Percentiles rank a stretch among this genome's conserved stretches.
Evolutionary conservation across 1,140 invertebrate genomes (phyloP).

Genomic region (Tenebrio molitor): DNA sequence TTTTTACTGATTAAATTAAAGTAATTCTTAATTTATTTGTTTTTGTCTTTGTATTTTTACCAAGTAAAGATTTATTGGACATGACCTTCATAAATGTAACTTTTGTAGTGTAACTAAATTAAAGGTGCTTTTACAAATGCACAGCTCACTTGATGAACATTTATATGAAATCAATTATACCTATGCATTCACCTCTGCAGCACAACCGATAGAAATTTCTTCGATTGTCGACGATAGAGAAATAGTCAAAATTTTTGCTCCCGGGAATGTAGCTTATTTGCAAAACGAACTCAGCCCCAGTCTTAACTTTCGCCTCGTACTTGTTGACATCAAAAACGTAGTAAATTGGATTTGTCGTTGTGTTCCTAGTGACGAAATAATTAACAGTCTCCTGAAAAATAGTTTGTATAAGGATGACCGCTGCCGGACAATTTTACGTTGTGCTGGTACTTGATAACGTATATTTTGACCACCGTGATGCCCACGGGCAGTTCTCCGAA

Average conservation of each 20-base stretch:
- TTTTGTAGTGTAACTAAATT: too few species aligned
- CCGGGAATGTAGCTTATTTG: conserved; percentile 50
- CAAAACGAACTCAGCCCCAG: conserved; percentile 39
- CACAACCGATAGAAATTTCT: conserved; percentile 47
- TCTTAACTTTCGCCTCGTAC: conserved; percentile 37
- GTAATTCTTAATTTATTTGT: too few species aligned
- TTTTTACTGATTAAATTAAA: too few species aligned
- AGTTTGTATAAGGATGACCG: too few species aligned
- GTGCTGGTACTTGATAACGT: not conserved
- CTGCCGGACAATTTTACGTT: not conserved
- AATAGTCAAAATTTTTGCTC: conserved; percentile 49
- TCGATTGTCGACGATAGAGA: conserved; percentile 47
- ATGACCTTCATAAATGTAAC: too few species aligned
- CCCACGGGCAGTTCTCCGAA: conserved; percentile 38
- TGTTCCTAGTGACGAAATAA: conserved; percentile 46
- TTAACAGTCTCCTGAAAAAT: conserved; percentile 37
- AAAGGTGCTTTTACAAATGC: too few species aligned
- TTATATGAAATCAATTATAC: conserved; percentile 48
- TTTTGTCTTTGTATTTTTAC: too few species aligned
- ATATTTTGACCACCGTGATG: conserved; percentile 23
- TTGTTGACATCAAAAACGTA: conserved; percentile 50
- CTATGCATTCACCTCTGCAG: conserved; percentile 49
- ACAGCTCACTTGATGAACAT: too few species aligned
- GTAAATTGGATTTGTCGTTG: conserved; percentile 46
- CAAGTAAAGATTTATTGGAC: conserved; percentile 1